phyloP scores from a whole-genome alignment of 2,113 vertebrate species.

The Hemiprocne comata region DNA sequence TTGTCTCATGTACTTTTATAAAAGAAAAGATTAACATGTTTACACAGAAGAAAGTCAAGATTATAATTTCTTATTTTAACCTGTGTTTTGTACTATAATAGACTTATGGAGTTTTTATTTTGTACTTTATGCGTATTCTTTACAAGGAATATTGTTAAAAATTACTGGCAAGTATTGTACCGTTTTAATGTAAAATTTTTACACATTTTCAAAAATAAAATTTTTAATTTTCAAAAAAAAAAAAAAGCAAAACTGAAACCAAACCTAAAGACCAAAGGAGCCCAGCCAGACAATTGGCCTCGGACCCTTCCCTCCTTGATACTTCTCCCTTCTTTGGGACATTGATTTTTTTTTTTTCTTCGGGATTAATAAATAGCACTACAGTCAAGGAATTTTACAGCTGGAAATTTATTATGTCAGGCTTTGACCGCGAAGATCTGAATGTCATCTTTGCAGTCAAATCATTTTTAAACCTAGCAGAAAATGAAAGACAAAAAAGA shows the following conservation, averaged over 20 bases:
- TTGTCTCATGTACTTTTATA: slow-evolving; percentile 74
- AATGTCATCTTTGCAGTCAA: neutral
- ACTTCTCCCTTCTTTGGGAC: slow-evolving; percentile 13
- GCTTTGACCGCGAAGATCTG: neutral
- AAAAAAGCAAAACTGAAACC: slow-evolving; percentile 44
- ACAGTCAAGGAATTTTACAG: neutral
- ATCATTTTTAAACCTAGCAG: neutral
- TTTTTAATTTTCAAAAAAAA: slow-evolving; percentile 84
- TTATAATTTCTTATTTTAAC: slow-evolving; percentile 83
- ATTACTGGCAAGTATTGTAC: slow-evolving; percentile 91
- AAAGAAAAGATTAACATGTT: slow-evolving; percentile 74
- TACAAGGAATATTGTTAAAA: slow-evolving; percentile 91
- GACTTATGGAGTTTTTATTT: slow-evolving; percentile 77
- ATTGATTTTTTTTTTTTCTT: neutral
- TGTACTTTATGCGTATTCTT: slow-evolving; percentile 90
- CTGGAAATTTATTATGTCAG: neutral
- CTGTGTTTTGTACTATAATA: slow-evolving; percentile 91
- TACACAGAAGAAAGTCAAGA: slow-evolving; percentile 78
- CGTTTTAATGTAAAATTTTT: slow-evolving; percentile 95
- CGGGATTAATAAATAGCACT: neutral
- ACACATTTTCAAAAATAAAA: slow-evolving; percentile 87
- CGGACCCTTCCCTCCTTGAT: slow-evolving; percentile 20
- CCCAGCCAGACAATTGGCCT: slow-evolving; percentile 25
- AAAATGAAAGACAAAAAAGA: neutral
- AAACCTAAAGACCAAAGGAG: slow-evolving; percentile 19